Evolutionary conservation across 2,113 vertebrate genomes (phyloP).

Genomic region (Odontophorus gujanensis): DNA sequence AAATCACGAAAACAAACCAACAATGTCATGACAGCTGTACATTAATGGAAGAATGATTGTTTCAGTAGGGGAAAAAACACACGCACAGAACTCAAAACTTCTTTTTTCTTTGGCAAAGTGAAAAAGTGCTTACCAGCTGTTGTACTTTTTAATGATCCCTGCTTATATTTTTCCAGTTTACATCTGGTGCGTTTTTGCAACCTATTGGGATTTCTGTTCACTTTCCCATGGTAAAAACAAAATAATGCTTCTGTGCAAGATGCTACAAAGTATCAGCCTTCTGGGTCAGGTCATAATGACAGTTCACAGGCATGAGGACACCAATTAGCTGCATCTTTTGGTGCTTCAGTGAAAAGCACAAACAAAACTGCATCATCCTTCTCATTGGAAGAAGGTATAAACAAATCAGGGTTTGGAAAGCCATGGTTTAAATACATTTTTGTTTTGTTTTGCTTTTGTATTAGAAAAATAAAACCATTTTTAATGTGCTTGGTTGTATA

Average conservation of each 20-base stretch:
- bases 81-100: neutral
- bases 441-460: neutral
- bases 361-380: neutral
- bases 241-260: neutral
- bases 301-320: neutral
- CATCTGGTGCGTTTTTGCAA: neutral
- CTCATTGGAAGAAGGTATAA: neutral
- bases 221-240: neutral
- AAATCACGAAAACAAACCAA: constrained; percentile 19
- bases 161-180: neutral
- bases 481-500: neutral
- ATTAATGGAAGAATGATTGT: constrained; percentile 2
- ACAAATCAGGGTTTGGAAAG: neutral
- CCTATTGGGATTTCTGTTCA: neutral
- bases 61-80: neutral
- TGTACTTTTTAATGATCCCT: neutral
- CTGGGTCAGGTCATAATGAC: neutral
- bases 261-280: neutral
- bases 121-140: neutral
- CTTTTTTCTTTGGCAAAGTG: neutral
- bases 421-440: neutral
- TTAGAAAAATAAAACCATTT: neutral
- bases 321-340: neutral
- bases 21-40: neutral
- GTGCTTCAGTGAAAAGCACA: neutral